Conservation (phyloP, 1,140 invertebrate species). For the Bombus terrestris region DNA sequence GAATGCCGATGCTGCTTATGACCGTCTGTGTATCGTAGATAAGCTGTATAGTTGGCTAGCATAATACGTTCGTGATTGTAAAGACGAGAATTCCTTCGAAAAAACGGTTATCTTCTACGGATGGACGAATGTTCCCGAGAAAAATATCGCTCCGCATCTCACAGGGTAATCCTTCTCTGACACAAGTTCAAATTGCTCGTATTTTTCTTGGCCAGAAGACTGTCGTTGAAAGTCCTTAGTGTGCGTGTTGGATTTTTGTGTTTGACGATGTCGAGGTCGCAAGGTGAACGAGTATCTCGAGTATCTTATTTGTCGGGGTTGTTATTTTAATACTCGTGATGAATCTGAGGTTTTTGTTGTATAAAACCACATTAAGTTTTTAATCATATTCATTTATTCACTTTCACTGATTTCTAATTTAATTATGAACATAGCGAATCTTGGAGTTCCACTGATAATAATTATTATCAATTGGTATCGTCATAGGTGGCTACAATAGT, state of each 20-base stretch:
- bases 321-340: background rate
- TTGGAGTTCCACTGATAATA: too few relatives aligned
- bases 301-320: background rate
- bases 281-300: background rate
- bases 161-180: constrained; percentile 7
- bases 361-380: too few relatives aligned
- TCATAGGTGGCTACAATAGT: too few relatives aligned
- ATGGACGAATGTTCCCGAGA: background rate
- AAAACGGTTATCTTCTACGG: background rate
- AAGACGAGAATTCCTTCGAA: background rate
- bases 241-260: too few relatives aligned
- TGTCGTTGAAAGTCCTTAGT: background rate
- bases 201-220: background rate
- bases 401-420: background rate
- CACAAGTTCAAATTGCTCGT: constrained; percentile 12
- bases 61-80: background rate
- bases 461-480: too few relatives aligned
- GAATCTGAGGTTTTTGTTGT: background rate
- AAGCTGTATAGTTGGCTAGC: background rate
- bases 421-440: background rate
- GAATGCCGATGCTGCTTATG: background rate
- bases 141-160: background rate
- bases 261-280: background rate
- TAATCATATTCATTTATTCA: background rate
- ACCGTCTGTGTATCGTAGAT: background rate